Conservation (phyloP, 2,113 vertebrate species). For the Peromyscus maniculatus region DNA sequence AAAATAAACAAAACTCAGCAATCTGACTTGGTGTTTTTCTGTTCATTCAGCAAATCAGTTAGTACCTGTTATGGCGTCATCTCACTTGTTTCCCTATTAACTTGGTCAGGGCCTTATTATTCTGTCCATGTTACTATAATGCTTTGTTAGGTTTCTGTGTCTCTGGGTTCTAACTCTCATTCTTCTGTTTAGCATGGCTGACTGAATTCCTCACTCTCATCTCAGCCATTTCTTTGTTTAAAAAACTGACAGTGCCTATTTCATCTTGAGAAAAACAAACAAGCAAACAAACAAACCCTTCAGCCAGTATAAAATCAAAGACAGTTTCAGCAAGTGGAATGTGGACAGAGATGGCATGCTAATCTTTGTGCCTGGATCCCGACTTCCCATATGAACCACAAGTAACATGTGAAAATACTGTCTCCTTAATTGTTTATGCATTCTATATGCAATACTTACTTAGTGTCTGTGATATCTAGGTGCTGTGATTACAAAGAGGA, state of each 20-base stretch:
- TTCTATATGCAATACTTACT: neutral
- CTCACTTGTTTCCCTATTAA: neutral
- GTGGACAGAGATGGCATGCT: neutral
- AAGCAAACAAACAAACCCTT: neutral
- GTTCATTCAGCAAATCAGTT: neutral
- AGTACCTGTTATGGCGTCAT: neutral
- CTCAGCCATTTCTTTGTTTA: constrained; percentile 7
- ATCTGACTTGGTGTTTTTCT: neutral
- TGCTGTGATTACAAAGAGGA: neutral
- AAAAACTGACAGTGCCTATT: neutral
- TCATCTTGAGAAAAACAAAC: neutral
- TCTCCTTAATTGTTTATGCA: neutral
- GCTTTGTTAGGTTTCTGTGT: neutral
- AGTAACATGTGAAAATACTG: neutral
- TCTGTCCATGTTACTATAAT: neutral
- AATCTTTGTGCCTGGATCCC: neutral
- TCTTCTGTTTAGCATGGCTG: neutral
- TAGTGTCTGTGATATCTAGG: neutral
- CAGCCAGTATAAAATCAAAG: neutral
- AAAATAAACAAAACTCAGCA: neutral
- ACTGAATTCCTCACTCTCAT: neutral
- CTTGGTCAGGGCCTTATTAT: neutral
- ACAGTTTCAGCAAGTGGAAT: neutral
- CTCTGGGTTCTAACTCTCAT: neutral
- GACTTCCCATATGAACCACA: neutral